Conservation (phyloP, 2,113 vertebrate genomes). For the Lycocorax pyrrhopterus region DNA sequence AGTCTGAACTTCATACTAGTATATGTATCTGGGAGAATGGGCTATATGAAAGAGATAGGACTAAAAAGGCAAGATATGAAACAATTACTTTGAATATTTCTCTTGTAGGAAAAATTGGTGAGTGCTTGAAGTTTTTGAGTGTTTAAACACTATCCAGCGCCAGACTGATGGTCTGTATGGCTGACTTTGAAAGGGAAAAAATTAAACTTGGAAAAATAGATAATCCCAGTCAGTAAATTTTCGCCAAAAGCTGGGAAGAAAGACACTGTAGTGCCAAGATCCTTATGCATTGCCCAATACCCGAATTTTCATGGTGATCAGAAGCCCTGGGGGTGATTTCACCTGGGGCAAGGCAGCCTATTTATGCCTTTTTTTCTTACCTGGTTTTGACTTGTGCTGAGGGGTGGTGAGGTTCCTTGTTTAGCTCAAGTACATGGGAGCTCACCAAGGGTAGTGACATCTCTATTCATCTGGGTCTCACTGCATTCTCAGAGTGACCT, state of each 20-base stretch:
- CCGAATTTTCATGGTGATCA: neutral
- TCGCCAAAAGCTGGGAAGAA: neutral
- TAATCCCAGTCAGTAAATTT: neutral
- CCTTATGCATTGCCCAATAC: neutral
- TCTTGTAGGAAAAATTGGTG: neutral
- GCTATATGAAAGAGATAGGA: neutral
- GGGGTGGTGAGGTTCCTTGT: neutral
- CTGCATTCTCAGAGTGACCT: neutral
- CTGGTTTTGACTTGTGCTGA: neutral
- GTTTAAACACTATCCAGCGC: neutral
- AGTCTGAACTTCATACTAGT: neutral
- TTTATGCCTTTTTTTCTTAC: neutral
- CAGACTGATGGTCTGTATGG: neutral
- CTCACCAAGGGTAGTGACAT: neutral
- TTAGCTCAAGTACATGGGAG: neutral
- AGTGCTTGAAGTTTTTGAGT: neutral
- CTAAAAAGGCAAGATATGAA: neutral
- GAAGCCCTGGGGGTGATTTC: neutral
- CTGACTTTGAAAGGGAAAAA: neutral
- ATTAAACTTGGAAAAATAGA: neutral
- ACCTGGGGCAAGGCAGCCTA: neutral
- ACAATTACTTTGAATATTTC: neutral
- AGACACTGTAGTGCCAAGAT: neutral
- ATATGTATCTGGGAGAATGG: neutral
- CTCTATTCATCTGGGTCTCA: conserved; percentile 3